Evolutionary conservation across 2,888 invertebrate species (phyloP).

Genomic region (Eulithis testata): DNA sequence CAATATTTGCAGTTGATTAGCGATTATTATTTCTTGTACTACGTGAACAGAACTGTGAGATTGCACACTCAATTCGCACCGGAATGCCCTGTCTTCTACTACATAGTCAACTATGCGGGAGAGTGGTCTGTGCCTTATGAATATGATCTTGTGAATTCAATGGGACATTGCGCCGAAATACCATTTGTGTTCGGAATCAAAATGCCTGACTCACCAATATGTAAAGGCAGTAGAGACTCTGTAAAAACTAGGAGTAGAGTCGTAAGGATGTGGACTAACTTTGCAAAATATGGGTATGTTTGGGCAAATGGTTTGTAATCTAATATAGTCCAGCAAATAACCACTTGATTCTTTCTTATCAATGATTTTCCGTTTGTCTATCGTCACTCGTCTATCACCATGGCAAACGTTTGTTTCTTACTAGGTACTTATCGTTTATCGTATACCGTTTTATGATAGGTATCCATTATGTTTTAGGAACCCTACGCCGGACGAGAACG

Average conservation of each 20-base stretch:
- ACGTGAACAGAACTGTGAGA: conserved; percentile 69
- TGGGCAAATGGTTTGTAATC: neutral
- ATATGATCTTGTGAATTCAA: conserved; percentile 59
- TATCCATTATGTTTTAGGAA: conserved; percentile 53
- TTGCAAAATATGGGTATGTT: conserved; percentile 78
- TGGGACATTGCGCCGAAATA: conserved; percentile 72
- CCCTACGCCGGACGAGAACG: conserved; percentile 72
- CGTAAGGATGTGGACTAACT: conserved; percentile 79
- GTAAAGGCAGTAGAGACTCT: conserved; percentile 69
- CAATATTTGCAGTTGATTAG: conserved; percentile 72
- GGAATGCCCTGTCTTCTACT: conserved; percentile 70
- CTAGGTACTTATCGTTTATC: too few relatives aligned
- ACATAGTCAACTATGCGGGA: conserved; percentile 67
- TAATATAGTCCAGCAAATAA: too few relatives aligned
- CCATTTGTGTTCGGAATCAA: conserved; percentile 69
- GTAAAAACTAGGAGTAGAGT: conserved; percentile 65
- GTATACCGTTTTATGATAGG: too few relatives aligned
- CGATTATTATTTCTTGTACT: conserved; percentile 74
- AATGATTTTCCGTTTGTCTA: too few relatives aligned
- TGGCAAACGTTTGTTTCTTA: too few relatives aligned
- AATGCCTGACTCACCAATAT: conserved; percentile 47
- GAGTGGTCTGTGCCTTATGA: conserved; percentile 66
- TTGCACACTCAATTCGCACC: conserved; percentile 64
- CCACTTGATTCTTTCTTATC: too few relatives aligned
- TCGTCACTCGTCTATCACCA: too few relatives aligned